phyloP scores from a whole-genome alignment of 2,888 invertebrate species.

The Ptilodon capucinus region DNA sequence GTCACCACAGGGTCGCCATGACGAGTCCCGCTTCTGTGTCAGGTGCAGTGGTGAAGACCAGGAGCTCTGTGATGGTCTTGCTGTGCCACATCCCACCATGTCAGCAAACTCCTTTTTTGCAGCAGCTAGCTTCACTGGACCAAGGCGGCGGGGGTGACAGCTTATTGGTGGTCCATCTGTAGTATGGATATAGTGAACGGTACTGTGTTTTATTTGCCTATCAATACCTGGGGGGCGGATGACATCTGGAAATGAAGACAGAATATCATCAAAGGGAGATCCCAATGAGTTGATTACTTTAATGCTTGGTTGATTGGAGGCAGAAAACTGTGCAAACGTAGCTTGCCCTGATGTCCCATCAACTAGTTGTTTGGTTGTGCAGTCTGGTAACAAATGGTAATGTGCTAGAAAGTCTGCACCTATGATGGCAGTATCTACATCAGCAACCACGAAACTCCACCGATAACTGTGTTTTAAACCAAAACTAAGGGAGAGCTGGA shows the following conservation, averaged over 20 bases:
- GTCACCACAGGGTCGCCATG: conserved; percentile 39
- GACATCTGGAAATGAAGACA: conserved; percentile 2
- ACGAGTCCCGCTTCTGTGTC: conserved; percentile 31
- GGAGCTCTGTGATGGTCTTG: conserved; percentile 26
- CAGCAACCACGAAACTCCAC: conserved; percentile 5
- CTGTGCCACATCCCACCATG: conserved; percentile 24
- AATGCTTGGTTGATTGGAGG: not conserved
- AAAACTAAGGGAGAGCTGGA: conserved; percentile 8
- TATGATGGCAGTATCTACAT: conserved; percentile 5
- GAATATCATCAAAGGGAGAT: not conserved
- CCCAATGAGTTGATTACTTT: not conserved
- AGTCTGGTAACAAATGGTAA: conserved; percentile 3
- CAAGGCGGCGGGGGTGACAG: conserved; percentile 26
- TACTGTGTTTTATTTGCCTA: conserved; percentile 8
- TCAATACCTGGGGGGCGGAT: conserved; percentile 2
- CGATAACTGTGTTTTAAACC: conserved; percentile 5
- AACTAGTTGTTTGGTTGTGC: not conserved
- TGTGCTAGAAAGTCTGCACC: conserved; percentile 3
- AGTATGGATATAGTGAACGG: conserved; percentile 17
- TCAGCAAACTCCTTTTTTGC: conserved; percentile 28
- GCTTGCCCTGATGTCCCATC: not conserved
- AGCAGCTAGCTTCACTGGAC: conserved; percentile 20
- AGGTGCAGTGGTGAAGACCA: conserved; percentile 44
- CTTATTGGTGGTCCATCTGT: conserved; percentile 20
- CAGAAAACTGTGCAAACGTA: too few species aligned